Evolutionary conservation across 1,140 invertebrate genomes (phyloP), one percentile per base, ranked within the genome.

Genomic region (Lethrus apterus): DNA sequence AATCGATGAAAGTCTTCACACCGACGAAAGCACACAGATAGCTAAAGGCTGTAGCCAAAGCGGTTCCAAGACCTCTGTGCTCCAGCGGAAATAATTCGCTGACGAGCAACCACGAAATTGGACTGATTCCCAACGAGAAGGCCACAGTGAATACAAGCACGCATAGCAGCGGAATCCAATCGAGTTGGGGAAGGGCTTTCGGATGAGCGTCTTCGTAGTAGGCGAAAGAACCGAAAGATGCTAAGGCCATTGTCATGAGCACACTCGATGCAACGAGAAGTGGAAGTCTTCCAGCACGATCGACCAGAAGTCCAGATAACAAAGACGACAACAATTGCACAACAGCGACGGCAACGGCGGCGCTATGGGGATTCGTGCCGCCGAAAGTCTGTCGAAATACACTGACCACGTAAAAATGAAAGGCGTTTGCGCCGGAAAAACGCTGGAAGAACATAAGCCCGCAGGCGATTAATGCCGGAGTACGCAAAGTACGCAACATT

Each of bases 11-110:
- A 26, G 88, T 86, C 68, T 92, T 92, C 7, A 92, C 89, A 23
- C 89, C 84, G 11, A 89, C 73, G 65, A 93, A 93, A 44, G 87
- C 87, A 70, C 84, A 89, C 8, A 86, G 76, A 76, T 93, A 91
- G 63, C 84, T 90, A 65, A 88, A 87, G 52, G 84, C 81, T 1
- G 85, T 86, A 21, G 87, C 86, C 56, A 93, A 73, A 24, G 86
- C 84, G 48, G 84, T 85, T 10, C 89, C 89, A 23, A 86, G 74
- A 50, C 86, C 86, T 51, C 88, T 76, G 56, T 88, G 87, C 65
- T 89, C 84, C 30, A 89, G 69, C 11, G 89, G 86, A 64, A 93
- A 92, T 13, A 93, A 72, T 70, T 93, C 90, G 33, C 85, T 88
- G 62, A 90, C 86, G 42, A 92, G 75, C 46, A 93, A 71, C 76